These are phyloP conservation scores for Oligia latruncula DNA, from an alignment of 2,888 invertebrate genomes.

Conservation along the genomic window DNA sequence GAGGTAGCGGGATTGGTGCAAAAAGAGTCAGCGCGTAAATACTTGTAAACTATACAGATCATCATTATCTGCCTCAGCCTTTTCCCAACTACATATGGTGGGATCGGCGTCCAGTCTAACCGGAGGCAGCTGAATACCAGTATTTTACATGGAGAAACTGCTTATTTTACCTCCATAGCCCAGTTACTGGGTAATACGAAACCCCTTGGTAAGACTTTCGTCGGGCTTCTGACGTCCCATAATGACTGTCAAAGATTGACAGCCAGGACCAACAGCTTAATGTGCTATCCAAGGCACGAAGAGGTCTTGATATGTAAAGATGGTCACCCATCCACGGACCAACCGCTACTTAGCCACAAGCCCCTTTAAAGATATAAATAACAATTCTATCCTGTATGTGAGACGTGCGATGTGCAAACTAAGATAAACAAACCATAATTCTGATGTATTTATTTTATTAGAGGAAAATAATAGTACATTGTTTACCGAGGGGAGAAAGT, in stretches of 20 bases:
- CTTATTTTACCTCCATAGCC: neutral
- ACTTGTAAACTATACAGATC: neutral
- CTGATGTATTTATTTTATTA: neutral
- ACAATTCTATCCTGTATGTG: neutral
- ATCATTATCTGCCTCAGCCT: neutral
- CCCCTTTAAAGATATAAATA: neutral
- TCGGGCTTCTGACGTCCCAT: too few species aligned
- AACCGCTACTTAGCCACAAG: too few species aligned
- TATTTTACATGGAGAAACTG: neutral
- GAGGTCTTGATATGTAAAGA: too few species aligned
- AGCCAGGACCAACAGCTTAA: too few species aligned
- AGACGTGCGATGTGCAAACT: neutral
- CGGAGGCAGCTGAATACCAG: neutral
- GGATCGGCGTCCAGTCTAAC: neutral
- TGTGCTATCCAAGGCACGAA: too few species aligned
- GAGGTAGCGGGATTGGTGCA: conserved; percentile 11
- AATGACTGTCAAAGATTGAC: too few species aligned
- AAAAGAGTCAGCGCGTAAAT: neutral
- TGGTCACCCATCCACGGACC: too few species aligned
- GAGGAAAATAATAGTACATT: neutral
- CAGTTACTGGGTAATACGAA: too few species aligned
- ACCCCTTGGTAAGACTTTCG: too few species aligned
- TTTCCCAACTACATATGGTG: neutral
- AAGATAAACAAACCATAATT: neutral
- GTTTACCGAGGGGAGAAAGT: neutral